phyloP scores from a whole-genome alignment of 2,888 invertebrate species.

The Dilophus febrilis region DNA sequence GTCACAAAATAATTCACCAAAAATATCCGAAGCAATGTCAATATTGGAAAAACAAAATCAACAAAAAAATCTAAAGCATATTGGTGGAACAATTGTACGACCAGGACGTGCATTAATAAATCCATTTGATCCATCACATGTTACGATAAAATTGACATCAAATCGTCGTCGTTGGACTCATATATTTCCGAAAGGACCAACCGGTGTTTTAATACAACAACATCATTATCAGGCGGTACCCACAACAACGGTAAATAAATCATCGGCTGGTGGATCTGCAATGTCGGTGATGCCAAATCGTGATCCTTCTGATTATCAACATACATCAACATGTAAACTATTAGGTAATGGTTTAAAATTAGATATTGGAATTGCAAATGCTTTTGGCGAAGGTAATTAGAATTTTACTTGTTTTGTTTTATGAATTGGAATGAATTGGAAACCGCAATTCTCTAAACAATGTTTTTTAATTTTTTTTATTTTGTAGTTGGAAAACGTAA shows the following conservation, averaged over 20 bases:
- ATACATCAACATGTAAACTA: constrained; percentile 22
- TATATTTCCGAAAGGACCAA: constrained; percentile 92
- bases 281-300: too few species aligned
- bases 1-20: constrained; percentile 20
- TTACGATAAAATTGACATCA: constrained; percentile 88
- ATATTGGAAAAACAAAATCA: constrained; percentile 11
- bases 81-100: constrained; percentile 19
- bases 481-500: constrained; percentile 5
- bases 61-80: constrained; percentile 13
- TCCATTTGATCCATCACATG: constrained; percentile 95
- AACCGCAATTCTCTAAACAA: background rate
- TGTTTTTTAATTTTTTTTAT: background rate
- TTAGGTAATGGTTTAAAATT: constrained; percentile 17
- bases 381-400: background rate
- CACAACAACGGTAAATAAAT: constrained; percentile 30
- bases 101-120: constrained; percentile 78
- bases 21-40: constrained; percentile 25
- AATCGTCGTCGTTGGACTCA: constrained; percentile 95
- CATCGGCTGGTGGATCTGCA: constrained; percentile 15
- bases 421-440: background rate
- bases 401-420: background rate
- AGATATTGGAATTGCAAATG: constrained; percentile 16
- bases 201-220: constrained; percentile 79
- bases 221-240: constrained; percentile 84
- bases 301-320: constrained; percentile 23